Percentiles rank a stretch among this genome's conserved stretches.
These are phyloP conservation scores for Drosophila formosana DNA, from an alignment of 2,888 invertebrate species.

Conservation along the genomic window DNA sequence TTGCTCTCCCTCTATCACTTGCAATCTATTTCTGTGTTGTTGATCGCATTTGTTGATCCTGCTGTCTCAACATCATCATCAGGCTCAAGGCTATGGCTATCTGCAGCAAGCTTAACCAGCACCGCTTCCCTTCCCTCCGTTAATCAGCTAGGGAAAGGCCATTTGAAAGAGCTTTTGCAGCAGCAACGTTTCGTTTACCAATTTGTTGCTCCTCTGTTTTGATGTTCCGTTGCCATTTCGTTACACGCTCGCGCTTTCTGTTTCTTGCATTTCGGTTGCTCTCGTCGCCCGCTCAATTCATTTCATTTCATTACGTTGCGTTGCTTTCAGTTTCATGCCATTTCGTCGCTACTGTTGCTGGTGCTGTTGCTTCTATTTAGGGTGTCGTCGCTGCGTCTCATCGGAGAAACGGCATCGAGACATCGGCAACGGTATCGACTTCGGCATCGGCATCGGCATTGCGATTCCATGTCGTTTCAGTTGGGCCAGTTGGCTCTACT, in stretches of 20 bases:
- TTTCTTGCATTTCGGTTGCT: background rate
- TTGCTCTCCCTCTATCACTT: background rate
- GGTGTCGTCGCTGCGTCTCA: slow-evolving; percentile 4
- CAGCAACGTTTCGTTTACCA: slow-evolving; percentile 42
- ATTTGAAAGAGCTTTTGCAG: slow-evolving; percentile 37
- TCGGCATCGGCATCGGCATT: slow-evolving; percentile 16
- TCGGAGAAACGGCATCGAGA: background rate
- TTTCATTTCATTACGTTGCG: slow-evolving; percentile 16
- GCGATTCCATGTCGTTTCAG: slow-evolving; percentile 40
- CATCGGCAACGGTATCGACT: background rate
- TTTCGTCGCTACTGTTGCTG: slow-evolving; percentile 13
- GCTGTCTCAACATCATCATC: background rate
- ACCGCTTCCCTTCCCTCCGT: background rate
- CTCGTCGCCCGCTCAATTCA: slow-evolving; percentile 8
- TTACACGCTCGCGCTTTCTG: slow-evolving; percentile 49
- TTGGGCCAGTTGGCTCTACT: slow-evolving; percentile 53
- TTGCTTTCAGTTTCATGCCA: slow-evolving; percentile 20
- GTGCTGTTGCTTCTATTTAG: slow-evolving; percentile 3
- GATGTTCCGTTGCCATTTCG: slow-evolving; percentile 53
- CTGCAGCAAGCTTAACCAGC: slow-evolving; percentile 15
- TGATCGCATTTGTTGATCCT: slow-evolving; percentile 45
- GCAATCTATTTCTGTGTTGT: background rate
- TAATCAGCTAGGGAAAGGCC: background rate
- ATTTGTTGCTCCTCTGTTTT: slow-evolving; percentile 63
- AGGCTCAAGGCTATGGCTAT: slow-evolving; percentile 27